Evolutionary conservation across 2,888 invertebrate genomes (phyloP).

Genomic region (Trichopoda pennipes): DNA sequence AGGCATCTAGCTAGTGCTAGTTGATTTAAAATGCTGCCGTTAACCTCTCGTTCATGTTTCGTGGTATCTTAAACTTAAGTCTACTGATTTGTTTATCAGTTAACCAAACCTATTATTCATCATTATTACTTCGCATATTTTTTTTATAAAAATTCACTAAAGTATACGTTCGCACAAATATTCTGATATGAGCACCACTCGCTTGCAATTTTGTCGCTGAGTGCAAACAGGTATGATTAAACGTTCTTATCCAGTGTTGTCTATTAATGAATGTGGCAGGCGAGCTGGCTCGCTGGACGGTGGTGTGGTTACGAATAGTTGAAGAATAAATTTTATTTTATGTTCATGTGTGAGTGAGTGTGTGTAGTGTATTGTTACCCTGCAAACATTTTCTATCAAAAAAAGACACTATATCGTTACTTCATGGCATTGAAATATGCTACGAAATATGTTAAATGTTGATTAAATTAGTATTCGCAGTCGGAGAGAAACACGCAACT

Average conservation of each 20-base stretch:
- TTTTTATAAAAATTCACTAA: neutral
- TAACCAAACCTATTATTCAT: conserved; percentile 60
- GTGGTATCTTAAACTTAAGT: conserved; percentile 17
- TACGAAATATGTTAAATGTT: too few species aligned
- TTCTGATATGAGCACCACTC: neutral
- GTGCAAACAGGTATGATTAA: conserved; percentile 17
- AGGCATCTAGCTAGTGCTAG: conserved; percentile 15
- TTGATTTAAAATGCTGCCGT: conserved; percentile 7
- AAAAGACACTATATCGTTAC: too few species aligned
- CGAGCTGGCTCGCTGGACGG: conserved; percentile 27
- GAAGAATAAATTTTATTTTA: conserved; percentile 26
- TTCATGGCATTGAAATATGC: too few species aligned
- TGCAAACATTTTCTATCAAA: conserved; percentile 9
- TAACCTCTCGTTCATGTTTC: conserved; percentile 21
- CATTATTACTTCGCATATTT: conserved; percentile 55
- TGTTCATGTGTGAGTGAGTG: conserved; percentile 3
- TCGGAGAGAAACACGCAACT: too few species aligned
- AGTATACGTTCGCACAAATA: neutral
- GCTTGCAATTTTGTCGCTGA: conserved; percentile 27
- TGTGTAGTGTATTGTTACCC: conserved; percentile 10
- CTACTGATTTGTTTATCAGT: conserved; percentile 57
- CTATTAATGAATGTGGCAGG: conserved; percentile 41
- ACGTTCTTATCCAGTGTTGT: conserved; percentile 49
- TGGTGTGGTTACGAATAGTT: conserved; percentile 23
- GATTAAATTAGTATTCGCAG: too few species aligned